A percentile compares a stretch with the other conserved stretches of the same genome.
phyloP scores from a whole-genome alignment of 2,888 invertebrate species.

The Miltochrista miniata region DNA sequence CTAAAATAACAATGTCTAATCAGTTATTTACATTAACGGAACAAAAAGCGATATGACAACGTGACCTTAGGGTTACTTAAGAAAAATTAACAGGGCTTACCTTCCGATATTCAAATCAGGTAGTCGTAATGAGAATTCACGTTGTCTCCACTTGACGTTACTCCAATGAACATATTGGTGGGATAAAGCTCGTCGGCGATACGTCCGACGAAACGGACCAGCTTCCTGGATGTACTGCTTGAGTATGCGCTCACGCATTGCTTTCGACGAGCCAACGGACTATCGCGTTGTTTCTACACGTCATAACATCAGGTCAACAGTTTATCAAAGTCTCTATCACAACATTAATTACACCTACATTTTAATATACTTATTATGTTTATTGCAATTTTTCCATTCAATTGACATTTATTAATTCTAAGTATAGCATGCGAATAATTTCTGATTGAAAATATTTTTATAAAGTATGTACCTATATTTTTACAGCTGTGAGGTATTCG shows the following conservation, averaged over 20 bases:
- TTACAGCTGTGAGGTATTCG: too few relatives aligned
- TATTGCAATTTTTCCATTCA: conserved; percentile 35
- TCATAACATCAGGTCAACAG: conserved; percentile 68
- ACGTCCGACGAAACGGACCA: conserved; percentile 40
- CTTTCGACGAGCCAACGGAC: conserved; percentile 28
- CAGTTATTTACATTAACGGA: conserved; percentile 51
- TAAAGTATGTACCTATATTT: too few relatives aligned
- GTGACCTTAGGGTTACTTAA: conserved; percentile 52
- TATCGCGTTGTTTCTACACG: conserved; percentile 47
- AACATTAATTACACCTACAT: conserved; percentile 44
- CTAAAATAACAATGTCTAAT: conserved; percentile 19
- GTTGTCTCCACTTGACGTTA: conserved; percentile 78
- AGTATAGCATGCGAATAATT: too few relatives aligned
- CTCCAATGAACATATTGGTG: conserved; percentile 80
- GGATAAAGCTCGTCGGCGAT: conserved; percentile 26
- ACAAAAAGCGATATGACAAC: conserved; percentile 26
- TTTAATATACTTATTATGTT: conserved; percentile 20
- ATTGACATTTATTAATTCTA: not conserved
- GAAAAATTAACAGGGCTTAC: conserved; percentile 50
- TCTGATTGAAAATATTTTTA: too few relatives aligned
- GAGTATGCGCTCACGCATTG: conserved; percentile 35
- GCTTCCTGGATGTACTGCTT: conserved; percentile 43
- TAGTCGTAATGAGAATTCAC: conserved; percentile 81
- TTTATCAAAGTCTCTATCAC: conserved; percentile 53
- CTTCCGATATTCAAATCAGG: conserved; percentile 71